These are phyloP conservation scores for Jordanella pulchra DNA, from an alignment of 2,797 vertebrate genomes.

Conservation along the genomic window DNA sequence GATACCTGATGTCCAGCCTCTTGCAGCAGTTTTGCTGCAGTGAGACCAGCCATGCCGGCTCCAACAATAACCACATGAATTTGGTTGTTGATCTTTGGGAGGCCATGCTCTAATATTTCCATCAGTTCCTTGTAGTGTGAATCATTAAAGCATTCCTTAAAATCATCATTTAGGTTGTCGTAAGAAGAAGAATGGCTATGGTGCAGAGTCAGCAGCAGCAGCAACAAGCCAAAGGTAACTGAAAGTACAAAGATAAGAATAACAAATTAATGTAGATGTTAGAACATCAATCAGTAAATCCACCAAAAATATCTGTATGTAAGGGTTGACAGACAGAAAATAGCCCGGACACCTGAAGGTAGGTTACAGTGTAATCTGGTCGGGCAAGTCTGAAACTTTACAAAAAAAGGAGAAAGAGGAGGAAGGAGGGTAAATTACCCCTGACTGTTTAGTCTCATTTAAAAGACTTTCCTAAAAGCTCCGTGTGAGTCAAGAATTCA, in stretches of 20 bases:
- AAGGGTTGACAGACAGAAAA: too few species aligned
- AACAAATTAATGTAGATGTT: background rate
- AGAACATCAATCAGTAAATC: background rate
- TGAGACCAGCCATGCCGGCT: slow-evolving; percentile 74
- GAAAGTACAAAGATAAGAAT: background rate
- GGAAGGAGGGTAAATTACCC: too few species aligned
- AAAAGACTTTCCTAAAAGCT: too few species aligned
- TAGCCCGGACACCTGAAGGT: too few species aligned
- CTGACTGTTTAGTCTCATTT: too few species aligned
- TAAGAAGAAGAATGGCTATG: background rate
- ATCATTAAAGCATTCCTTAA: slow-evolving; percentile 6
- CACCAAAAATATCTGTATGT: background rate
- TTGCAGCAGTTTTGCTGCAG: slow-evolving; percentile 70
- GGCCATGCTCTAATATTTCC: slow-evolving; percentile 57
- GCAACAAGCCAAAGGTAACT: background rate
- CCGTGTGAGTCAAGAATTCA: too few species aligned
- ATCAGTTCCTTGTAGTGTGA: slow-evolving; percentile 44
- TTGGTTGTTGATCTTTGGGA: slow-evolving; percentile 45
- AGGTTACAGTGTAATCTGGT: too few species aligned
- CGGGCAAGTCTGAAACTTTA: too few species aligned
- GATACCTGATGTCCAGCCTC: slow-evolving; percentile 19
- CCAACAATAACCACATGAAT: slow-evolving; percentile 65
- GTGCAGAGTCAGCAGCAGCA: background rate
- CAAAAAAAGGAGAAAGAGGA: too few species aligned
- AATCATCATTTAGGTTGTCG: background rate